These are phyloP conservation scores for Oryzaephilus surinamensis DNA, from an alignment of 1,140 invertebrate species.

Conservation along the genomic window DNA sequence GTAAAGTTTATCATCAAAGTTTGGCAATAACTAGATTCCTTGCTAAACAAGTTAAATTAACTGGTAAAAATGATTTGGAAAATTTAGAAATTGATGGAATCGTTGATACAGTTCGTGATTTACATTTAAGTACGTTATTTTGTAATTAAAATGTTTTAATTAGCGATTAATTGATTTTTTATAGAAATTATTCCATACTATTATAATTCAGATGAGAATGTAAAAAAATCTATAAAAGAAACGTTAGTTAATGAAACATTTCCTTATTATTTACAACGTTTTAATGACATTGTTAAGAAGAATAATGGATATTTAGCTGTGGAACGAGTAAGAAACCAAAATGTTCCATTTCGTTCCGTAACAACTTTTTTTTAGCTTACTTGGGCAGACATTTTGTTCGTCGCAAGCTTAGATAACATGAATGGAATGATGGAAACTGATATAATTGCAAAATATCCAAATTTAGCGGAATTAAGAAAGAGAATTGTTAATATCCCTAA, in stretches of 20 bases:
- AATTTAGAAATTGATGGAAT: slow-evolving; percentile 49
- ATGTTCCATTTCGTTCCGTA: neutral
- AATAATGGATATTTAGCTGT: slow-evolving; percentile 45
- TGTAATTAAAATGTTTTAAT: slow-evolving; percentile 1
- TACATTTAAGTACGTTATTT: slow-evolving; percentile 18
- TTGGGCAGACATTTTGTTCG: slow-evolving; percentile 54
- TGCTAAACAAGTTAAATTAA: slow-evolving; percentile 51
- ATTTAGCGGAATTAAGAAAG: slow-evolving; percentile 43
- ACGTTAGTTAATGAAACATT: slow-evolving; percentile 37
- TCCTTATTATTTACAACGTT: slow-evolving; percentile 45
- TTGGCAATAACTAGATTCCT: slow-evolving; percentile 57
- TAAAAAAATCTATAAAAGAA: slow-evolving; percentile 18
- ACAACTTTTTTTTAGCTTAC: slow-evolving; percentile 39
- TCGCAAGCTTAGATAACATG: slow-evolving; percentile 27
- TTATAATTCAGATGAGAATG: neutral
- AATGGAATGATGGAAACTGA: slow-evolving; percentile 45
- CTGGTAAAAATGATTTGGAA: slow-evolving; percentile 53
- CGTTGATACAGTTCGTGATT: slow-evolving; percentile 48
- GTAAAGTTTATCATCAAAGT: slow-evolving; percentile 52
- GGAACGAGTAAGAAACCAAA: slow-evolving; percentile 33
- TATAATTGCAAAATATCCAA: slow-evolving; percentile 46
- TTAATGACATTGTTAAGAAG: slow-evolving; percentile 42
- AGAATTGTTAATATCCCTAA: slow-evolving; percentile 44
- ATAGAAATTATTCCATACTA: neutral
- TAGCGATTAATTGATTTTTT: slow-evolving; percentile 29